Percentiles rank a stretch among this genome's conserved stretches.
Evolutionary conservation across 2,113 vertebrate genomes (phyloP).

Genomic region (Brachyistius frenatus): DNA sequence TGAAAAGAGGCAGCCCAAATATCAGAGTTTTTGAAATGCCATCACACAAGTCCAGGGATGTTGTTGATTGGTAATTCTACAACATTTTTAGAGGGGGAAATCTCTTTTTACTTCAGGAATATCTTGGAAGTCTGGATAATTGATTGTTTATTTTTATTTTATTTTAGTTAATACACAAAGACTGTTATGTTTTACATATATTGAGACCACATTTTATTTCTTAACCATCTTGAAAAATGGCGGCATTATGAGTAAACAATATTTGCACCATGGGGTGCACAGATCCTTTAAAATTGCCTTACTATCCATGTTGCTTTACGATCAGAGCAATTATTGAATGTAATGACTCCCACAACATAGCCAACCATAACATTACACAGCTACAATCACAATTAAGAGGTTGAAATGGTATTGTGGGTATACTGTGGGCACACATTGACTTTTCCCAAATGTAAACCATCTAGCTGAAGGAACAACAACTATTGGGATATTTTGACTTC

Average conservation of each 20-base stretch:
- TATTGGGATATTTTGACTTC: background rate
- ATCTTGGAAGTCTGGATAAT: background rate
- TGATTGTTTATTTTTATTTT: background rate
- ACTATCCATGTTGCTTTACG: slow-evolving; percentile 20
- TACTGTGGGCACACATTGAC: no score
- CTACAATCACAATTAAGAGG: slow-evolving; percentile 17
- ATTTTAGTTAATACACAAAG: background rate
- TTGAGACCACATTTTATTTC: background rate
- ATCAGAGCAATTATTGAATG: slow-evolving; percentile 22
- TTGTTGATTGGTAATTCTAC: background rate
- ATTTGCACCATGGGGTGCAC: background rate
- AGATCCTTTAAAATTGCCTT: slow-evolving; percentile 9
- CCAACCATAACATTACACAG: slow-evolving; percentile 7
- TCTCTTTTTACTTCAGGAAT: background rate
- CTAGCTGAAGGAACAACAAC: background rate
- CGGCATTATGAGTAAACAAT: slow-evolving; percentile 13
- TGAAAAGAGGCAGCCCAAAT: background rate
- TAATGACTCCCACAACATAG: slow-evolving; percentile 27
- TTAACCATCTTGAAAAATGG: slow-evolving; percentile 5
- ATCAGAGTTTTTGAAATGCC: background rate
- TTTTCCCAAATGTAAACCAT: no score
- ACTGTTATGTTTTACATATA: background rate
- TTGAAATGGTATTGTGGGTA: background rate
- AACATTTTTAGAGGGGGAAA: background rate
- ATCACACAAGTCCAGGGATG: background rate